Base-by-base conservation (phyloP, 1,140 invertebrate genomes). In the Marisa cornuarietis region DNA sequence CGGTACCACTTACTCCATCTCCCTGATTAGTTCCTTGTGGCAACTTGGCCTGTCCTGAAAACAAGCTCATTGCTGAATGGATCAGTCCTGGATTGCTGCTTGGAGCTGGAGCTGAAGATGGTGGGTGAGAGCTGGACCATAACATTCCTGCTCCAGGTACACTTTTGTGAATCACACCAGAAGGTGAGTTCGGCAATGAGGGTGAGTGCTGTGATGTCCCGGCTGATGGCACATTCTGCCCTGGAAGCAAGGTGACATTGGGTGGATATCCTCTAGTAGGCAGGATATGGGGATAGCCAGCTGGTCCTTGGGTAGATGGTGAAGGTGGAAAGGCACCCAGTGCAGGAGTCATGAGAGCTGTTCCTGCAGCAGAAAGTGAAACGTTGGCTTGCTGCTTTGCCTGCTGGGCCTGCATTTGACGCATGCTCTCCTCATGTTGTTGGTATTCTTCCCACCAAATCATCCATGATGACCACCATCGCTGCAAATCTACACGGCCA, bases 371-470 rank as follows among this genome's bases (percentile, higher is more conserved):
- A 24, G 73, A 63, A 8, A 51, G 75, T 65, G 76, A 51, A 24
- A 61, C 63, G 71, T 78, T 58, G 31, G 66, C 68, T 52, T 81
- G 81, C 74, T 84, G 83, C 52, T 81, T 73, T n/a, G 54, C 62
- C 62, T 82, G 77, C 66, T 86, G 85, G 8, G 78, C 79, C 62
- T 84, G 78, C n/a, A 86, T 83, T 10, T 84, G 79, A 66, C 85
- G 82, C 82, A 90, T 85, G 78, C 86, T 89, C 77, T 91, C 88
- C 68, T 89, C 80, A 75, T 90, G 90, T 69, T 91, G 89, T 62
- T 88, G 83, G 76, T 89, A 87, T 68, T 90, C 89, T 62, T 90
- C 88, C 90, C 89, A 91, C 66, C 85, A 76, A 42, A 82, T 82
- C 71, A 78, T 79, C 63, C 86, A 65, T n/a, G 61, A 71, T 20